Conservation (phyloP, 1,140 invertebrate species). For the Pseudomyrmex gracilis region DNA sequence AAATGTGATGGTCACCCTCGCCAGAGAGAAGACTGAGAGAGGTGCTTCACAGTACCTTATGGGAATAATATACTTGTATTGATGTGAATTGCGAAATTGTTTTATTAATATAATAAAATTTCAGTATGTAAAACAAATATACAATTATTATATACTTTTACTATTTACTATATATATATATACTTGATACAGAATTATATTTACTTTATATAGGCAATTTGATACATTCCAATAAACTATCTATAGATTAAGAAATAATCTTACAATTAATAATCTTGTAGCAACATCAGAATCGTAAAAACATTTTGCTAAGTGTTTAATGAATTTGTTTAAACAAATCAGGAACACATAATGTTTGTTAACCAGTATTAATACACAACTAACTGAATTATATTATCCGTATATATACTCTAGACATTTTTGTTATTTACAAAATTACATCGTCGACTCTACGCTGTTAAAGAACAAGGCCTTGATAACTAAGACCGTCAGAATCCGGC, state of each 20-base stretch:
- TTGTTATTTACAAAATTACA: conserved; percentile 76
- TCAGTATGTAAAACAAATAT: conserved; percentile 67
- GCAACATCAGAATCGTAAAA: conserved; percentile 28
- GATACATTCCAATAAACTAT: conserved; percentile 38
- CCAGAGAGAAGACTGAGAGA: too few species aligned
- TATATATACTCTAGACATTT: conserved; percentile 42
- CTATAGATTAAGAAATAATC: conserved; percentile 53
- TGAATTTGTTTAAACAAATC: conserved; percentile 6
- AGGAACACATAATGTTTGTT: not conserved
- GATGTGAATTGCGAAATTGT: too few species aligned
- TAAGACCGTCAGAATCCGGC: conserved; percentile 86
- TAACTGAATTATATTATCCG: not conserved
- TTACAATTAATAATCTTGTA: conserved; percentile 48
- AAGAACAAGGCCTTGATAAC: conserved; percentile 87
- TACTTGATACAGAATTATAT: conserved; percentile 44
- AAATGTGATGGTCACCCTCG: too few species aligned
- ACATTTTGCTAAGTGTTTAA: not conserved
- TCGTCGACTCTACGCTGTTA: conserved; percentile 69
- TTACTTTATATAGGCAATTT: conserved; percentile 30
- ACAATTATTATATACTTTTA: conserved; percentile 51
- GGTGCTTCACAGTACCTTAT: too few species aligned
- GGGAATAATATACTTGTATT: too few species aligned
- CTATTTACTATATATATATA: conserved; percentile 1
- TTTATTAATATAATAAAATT: conserved; percentile 47
- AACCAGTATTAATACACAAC: conserved; percentile 2